These are phyloP conservation scores for Callithrix jacchus DNA, from an alignment of 2,113 vertebrate species.

Conservation along the genomic window DNA sequence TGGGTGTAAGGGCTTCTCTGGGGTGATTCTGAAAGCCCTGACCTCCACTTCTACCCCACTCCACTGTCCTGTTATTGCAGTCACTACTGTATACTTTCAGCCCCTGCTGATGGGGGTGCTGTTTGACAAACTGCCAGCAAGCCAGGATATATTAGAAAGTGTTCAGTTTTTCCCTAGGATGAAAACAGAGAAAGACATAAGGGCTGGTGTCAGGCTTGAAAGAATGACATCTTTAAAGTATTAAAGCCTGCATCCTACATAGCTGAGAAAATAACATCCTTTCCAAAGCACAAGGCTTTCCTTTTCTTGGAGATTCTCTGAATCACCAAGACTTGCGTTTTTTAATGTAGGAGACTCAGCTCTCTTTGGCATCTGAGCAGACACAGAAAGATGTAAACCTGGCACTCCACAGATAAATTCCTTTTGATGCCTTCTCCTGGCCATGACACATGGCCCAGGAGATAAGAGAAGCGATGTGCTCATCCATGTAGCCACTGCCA, in stretches of 20 bases:
- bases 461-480: neutral
- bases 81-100: neutral
- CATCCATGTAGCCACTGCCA: neutral
- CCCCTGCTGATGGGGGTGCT: neutral
- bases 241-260: neutral
- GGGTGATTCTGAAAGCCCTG: neutral
- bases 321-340: neutral
- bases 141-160: neutral
- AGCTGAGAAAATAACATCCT: slow-evolving; percentile 44
- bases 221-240: slow-evolving; percentile 34
- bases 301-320: neutral
- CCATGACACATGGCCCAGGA: neutral
- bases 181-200: slow-evolving; percentile 49
- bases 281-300: slow-evolving; percentile 21
- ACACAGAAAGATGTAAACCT: slow-evolving; percentile 28
- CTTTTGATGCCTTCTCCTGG: neutral
- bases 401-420: neutral
- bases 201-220: neutral
- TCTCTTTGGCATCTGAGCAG: neutral
- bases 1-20: neutral
- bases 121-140: slow-evolving; percentile 16
- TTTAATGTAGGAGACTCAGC: neutral
- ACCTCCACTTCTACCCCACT: neutral
- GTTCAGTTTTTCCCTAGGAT: neutral
- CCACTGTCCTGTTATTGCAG: neutral